phyloP scores from a whole-genome alignment of 2,888 invertebrate species.

The Euspilapteryx auroguttella region DNA sequence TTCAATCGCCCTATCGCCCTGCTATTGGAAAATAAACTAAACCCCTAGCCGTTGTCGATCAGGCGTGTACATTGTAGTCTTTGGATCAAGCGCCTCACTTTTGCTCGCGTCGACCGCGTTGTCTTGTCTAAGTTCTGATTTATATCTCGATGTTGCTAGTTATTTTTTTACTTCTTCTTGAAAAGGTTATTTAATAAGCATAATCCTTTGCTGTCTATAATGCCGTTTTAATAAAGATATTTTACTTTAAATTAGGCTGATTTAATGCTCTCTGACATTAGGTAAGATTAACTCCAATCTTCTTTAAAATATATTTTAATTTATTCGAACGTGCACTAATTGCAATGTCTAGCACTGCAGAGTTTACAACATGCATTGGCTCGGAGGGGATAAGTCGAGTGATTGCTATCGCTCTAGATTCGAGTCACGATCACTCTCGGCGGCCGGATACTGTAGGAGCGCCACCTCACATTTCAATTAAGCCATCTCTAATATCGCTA shows the following conservation, averaged over 20 bases:
- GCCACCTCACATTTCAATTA: constrained; percentile 41
- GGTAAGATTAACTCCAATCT: no score
- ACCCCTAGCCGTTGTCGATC: constrained; percentile 27
- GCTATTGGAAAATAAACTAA: constrained; percentile 24
- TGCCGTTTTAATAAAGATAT: no score
- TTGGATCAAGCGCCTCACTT: constrained; percentile 45
- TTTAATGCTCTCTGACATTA: no score
- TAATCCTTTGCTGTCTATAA: background rate
- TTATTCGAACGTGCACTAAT: no score
- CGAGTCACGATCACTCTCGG: constrained; percentile 15
- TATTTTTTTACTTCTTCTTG: no score
- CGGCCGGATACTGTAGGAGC: constrained; percentile 23
- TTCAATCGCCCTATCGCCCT: constrained; percentile 31
- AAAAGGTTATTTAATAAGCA: no score
- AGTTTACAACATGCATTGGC: no score
- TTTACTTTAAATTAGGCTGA: no score
- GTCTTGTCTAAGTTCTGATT: constrained; percentile 28
- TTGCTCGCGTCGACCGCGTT: constrained; percentile 33
- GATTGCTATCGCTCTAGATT: constrained; percentile 22
- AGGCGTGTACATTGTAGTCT: no score
- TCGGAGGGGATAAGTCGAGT: no score
- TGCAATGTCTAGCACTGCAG: no score
- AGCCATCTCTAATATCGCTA: constrained; percentile 29
- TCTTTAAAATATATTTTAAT: no score
- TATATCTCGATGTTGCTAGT: constrained; percentile 23